phyloP scores from a whole-genome alignment of 1,140 invertebrate genomes.

The Monomorium pharaonis region DNA sequence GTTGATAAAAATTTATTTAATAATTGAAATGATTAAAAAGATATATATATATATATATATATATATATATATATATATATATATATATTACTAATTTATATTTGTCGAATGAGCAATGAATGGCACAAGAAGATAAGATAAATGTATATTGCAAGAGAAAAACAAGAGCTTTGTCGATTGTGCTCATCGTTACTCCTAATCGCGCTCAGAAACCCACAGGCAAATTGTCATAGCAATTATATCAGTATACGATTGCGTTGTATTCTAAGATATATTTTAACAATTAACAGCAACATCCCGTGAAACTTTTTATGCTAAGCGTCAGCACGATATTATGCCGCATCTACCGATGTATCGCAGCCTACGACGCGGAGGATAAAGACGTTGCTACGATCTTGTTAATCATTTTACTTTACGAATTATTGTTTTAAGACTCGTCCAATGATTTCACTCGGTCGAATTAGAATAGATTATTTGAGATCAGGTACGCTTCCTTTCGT shows the following conservation, averaged over 20 bases:
- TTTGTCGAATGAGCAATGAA: neutral
- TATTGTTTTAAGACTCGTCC: neutral
- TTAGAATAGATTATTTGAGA: neutral
- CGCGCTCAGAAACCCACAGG: neutral
- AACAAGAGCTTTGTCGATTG: conserved; percentile 36
- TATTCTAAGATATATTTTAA: conserved; percentile 42
- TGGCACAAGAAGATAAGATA: neutral
- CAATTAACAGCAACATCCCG: neutral
- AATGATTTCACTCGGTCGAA: neutral
- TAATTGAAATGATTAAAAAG: neutral
- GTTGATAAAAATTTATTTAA: neutral
- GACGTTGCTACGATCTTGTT: neutral
- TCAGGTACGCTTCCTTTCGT: neutral
- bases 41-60: no score
- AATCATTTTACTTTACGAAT: neutral
- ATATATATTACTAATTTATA: neutral
- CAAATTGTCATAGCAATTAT: conserved; percentile 32
- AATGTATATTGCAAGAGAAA: neutral
- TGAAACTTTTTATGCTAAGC: neutral
- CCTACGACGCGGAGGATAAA: neutral
- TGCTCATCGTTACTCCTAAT: conserved; percentile 46
- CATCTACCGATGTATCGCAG: neutral
- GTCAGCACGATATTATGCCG: neutral
- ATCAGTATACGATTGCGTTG: conserved; percentile 34
- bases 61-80: no score